Percentiles rank a stretch among this genome's conserved stretches.
phyloP scores from a whole-genome alignment of 2,888 invertebrate species.

The Euzetes globulus region DNA sequence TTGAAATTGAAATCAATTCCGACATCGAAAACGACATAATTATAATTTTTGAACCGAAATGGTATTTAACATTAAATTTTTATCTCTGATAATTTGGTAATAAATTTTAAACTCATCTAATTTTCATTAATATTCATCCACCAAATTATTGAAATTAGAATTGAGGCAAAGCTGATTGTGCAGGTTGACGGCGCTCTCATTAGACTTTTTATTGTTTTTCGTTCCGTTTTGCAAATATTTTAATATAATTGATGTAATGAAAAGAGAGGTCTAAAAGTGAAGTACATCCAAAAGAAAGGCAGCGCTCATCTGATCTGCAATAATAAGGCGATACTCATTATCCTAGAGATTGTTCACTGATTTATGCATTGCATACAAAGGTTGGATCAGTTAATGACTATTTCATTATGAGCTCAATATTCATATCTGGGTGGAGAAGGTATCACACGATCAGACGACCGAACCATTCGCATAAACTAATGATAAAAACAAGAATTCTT shows the following conservation, averaged over 20 bases:
- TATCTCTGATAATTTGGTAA: not conserved
- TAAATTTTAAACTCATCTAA: conserved; percentile 10
- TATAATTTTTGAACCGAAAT: not conserved
- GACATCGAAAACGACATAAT: conserved; percentile 9
- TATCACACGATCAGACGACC: not conserved
- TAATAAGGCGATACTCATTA: conserved; percentile 16
- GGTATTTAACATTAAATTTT: not conserved
- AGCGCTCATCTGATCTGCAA: not conserved
- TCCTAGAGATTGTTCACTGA: conserved; percentile 14
- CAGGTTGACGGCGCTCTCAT: conserved; percentile 15
- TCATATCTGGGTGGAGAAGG: conserved; percentile 20
- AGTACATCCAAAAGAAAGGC: not conserved
- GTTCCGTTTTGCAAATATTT: not conserved
- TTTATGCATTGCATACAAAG: conserved; percentile 6
- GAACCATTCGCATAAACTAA: not conserved
- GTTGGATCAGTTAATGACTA: conserved; percentile 22
- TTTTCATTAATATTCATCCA: not conserved
- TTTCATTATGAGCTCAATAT: conserved; percentile 24
- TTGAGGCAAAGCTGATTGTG: not conserved
- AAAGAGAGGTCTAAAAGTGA: not conserved
- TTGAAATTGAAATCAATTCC: not conserved
- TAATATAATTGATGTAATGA: not conserved
- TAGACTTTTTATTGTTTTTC: conserved; percentile 6
- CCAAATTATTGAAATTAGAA: not conserved
- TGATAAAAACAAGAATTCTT: conserved; percentile 5